Conservation (phyloP, 30 jellyfish, hydroid and myxozoan species). For the Chrysaora quinquecirrha region DNA sequence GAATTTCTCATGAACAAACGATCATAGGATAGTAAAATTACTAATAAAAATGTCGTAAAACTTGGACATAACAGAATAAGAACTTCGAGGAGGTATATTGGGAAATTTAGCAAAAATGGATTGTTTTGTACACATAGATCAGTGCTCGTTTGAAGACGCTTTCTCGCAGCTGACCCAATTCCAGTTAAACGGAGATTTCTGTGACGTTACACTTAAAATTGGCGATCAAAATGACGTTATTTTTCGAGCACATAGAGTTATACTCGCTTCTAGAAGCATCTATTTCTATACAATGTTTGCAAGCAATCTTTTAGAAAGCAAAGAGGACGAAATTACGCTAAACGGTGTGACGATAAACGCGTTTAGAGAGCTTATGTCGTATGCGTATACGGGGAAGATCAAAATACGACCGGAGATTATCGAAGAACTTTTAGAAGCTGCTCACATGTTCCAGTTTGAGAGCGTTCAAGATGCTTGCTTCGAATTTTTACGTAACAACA, state of each 20-base stretch:
- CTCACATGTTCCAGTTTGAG: constrained; percentile 85
- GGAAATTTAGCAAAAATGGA: background rate
- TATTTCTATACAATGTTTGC: constrained; percentile 85
- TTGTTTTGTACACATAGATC: constrained; percentile 42
- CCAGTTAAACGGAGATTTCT: constrained; percentile 60
- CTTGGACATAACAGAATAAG: background rate
- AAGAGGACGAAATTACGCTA: constrained; percentile 45
- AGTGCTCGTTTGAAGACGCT: constrained; percentile 48
- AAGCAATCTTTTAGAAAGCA: constrained; percentile 73
- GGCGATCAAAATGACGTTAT: constrained; percentile 50
- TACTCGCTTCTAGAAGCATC: constrained; percentile 74
- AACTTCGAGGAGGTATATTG: too few relatives aligned
- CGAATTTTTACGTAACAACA: constrained; percentile 66
- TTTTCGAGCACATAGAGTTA: constrained; percentile 77
- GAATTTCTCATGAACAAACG: background rate
- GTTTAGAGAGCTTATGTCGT: constrained; percentile 51
- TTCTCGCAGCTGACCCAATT: constrained; percentile 57
- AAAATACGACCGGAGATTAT: constrained; percentile 39
- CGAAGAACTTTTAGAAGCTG: constrained; percentile 72
- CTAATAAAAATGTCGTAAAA: background rate
- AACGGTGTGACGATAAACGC: constrained; percentile 65
- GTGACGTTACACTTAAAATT: constrained; percentile 77
- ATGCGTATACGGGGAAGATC: constrained; percentile 73
- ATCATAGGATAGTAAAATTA: too few relatives aligned
- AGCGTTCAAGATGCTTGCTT: constrained; percentile 81